Conservation (phyloP, 2,113 vertebrate genomes). For the Carettochelys insculpta region DNA sequence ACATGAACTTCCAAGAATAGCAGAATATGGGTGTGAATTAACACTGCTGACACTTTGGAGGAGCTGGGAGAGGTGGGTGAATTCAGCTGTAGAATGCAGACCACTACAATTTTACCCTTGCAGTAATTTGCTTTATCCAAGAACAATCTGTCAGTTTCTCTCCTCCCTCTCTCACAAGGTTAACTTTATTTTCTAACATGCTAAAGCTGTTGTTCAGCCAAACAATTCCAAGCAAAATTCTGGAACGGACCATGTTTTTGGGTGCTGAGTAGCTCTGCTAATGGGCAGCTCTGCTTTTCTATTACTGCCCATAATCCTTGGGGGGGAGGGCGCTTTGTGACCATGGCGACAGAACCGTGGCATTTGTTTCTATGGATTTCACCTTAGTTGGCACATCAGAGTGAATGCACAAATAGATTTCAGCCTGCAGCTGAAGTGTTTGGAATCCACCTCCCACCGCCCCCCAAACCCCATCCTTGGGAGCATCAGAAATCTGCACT, state of each 20-base stretch:
- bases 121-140: background rate
- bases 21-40: background rate
- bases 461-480: background rate
- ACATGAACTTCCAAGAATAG: too few relatives aligned
- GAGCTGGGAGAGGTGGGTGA: background rate
- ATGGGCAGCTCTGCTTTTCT: background rate
- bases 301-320: background rate
- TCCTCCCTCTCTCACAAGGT: background rate
- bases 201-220: background rate
- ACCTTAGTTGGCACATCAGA: background rate
- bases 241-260: background rate
- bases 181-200: fast-evolving
- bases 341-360: background rate
- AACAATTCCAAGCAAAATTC: background rate
- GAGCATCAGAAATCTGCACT: background rate
- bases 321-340: background rate
- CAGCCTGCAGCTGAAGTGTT: background rate
- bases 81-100: fast-evolving
- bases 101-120: background rate
- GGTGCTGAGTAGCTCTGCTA: background rate
- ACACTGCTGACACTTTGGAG: background rate
- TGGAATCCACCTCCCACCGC: background rate
- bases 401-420: background rate
- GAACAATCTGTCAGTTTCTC: fast-evolving
- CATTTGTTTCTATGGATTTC: background rate